These are phyloP conservation scores for Ctenomys sociabilis DNA, from an alignment of 2,113 vertebrate genomes.

Conservation along the genomic window DNA sequence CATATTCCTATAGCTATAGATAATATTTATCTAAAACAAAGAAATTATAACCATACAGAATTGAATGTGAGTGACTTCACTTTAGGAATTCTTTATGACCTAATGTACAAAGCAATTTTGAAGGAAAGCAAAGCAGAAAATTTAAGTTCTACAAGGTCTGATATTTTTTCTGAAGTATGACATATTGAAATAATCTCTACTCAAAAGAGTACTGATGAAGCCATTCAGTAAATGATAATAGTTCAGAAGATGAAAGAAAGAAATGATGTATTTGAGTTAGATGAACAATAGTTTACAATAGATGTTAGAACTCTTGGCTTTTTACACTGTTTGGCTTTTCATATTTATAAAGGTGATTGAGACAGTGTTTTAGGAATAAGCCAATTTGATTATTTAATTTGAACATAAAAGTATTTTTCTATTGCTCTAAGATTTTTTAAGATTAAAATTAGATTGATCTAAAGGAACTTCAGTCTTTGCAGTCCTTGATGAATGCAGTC, in stretches of 20 bases:
- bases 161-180: slow-evolving; percentile 62
- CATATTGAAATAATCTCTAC: slow-evolving; percentile 77
- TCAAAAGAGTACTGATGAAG: slow-evolving; percentile 61
- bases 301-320: background rate
- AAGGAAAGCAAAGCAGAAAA: slow-evolving; percentile 63
- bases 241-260: slow-evolving; percentile 68
- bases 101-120: slow-evolving; percentile 72
- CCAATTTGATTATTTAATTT: background rate
- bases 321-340: background rate
- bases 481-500: background rate
- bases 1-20: slow-evolving; percentile 64
- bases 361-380: slow-evolving; percentile 1
- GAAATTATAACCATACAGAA: slow-evolving; percentile 61
- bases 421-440: background rate
- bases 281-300: background rate
- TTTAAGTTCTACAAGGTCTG: slow-evolving; percentile 22
- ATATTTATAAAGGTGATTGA: slow-evolving; percentile 13
- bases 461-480: background rate
- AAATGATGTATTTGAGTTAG: background rate
- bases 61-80: slow-evolving; percentile 20
- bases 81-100: slow-evolving; percentile 67
- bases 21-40: slow-evolving; percentile 73
- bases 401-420: slow-evolving; percentile 18
- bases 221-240: slow-evolving; percentile 12
- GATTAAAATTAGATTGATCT: background rate